These are phyloP conservation scores for Probosciger aterrimus DNA, from an alignment of 2,113 vertebrate genomes.

Conservation along the genomic window DNA sequence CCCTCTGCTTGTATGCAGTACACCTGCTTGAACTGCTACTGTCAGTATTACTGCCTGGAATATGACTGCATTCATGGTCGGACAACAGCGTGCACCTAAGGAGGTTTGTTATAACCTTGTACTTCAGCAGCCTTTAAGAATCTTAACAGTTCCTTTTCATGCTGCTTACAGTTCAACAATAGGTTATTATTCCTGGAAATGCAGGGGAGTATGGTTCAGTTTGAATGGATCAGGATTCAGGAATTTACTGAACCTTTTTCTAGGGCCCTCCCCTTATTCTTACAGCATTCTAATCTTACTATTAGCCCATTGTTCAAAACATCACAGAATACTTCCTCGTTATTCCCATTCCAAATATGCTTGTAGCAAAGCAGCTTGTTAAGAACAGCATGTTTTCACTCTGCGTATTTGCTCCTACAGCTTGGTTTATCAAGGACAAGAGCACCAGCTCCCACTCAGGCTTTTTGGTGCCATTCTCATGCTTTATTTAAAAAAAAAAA, in stretches of 20 bases:
- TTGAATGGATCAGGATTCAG: not conserved
- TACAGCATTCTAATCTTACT: not conserved
- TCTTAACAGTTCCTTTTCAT: not conserved
- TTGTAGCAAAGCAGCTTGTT: not conserved
- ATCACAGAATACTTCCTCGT: not conserved
- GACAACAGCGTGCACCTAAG: not conserved
- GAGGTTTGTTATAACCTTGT: not conserved
- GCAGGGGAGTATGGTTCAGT: not conserved
- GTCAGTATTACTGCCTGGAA: not conserved
- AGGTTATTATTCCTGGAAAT: not conserved
- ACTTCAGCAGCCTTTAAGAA: not conserved
- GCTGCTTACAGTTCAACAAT: not conserved
- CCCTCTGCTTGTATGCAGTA: not conserved
- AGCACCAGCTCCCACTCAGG: not conserved
- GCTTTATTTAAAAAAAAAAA: constrained; percentile 48
- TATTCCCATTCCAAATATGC: not conserved
- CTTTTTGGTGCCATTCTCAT: constrained; percentile 43
- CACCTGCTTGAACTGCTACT: not conserved
- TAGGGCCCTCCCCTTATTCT: not conserved
- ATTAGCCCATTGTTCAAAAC: not conserved
- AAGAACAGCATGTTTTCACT: not conserved
- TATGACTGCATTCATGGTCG: not conserved
- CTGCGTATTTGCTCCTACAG: not conserved
- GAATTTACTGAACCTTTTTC: not conserved
- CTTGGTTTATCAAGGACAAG: not conserved